Conservation (phyloP, 2,888 invertebrate species). For the Agonopterix arenella region DNA sequence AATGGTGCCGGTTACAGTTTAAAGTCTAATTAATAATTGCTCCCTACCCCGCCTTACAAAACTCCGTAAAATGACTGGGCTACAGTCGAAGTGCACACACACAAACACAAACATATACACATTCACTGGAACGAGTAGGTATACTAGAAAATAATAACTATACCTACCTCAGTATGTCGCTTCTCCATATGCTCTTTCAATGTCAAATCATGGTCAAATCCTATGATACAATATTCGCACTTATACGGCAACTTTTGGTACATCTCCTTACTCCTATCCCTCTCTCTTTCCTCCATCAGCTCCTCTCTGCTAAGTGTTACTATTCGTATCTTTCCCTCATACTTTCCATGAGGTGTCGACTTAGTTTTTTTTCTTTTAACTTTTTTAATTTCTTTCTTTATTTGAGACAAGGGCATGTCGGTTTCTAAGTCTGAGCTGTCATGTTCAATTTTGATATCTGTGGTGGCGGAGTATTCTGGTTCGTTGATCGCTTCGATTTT, state of each 20-base stretch:
- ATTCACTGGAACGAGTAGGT: background rate
- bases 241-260: conserved; percentile 49
- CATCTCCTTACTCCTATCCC: conserved; percentile 26
- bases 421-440: conserved; percentile 32
- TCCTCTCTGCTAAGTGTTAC: conserved; percentile 34
- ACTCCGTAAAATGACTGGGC: too few species aligned
- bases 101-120: too few species aligned
- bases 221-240: conserved; percentile 49
- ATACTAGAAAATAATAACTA: background rate
- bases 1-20: too few species aligned
- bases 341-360: conserved; percentile 18
- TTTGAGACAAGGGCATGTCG: conserved; percentile 27
- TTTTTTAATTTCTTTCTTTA: conserved; percentile 19
- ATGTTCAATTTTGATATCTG: conserved; percentile 39
- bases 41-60: too few species aligned
- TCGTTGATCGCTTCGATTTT: conserved; percentile 6
- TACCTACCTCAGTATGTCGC: conserved; percentile 41
- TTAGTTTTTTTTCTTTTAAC: conserved; percentile 8
- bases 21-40: too few species aligned
- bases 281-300: conserved; percentile 35
- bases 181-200: conserved; percentile 42
- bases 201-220: conserved; percentile 49
- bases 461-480: conserved; percentile 7
- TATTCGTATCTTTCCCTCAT: conserved; percentile 39
- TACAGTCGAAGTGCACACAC: too few species aligned